A percentile compares a stretch with the other conserved stretches of the same genome.
These are phyloP conservation scores for Subacronicta megacephala DNA, from an alignment of 2,888 invertebrate species.

Conservation along the genomic window DNA sequence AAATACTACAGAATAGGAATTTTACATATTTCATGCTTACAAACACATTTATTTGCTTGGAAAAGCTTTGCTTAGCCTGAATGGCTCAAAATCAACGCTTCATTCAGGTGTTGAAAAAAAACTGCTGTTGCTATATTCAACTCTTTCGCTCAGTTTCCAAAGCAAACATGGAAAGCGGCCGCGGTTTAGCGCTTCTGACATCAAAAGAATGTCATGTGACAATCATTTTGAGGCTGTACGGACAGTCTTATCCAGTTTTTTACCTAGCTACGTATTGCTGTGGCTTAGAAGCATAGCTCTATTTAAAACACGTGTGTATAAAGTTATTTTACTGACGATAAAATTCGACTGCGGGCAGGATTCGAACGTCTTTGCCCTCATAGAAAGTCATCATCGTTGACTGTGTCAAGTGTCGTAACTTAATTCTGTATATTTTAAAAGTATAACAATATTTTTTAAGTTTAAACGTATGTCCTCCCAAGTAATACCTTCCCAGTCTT, in stretches of 20 bases:
- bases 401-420: conserved; percentile 92
- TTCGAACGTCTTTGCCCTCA: too few relatives aligned
- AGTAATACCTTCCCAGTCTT: conserved; percentile 83
- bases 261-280: too few relatives aligned
- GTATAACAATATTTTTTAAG: conserved; percentile 85
- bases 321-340: too few relatives aligned
- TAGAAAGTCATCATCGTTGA: conserved; percentile 93
- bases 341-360: too few relatives aligned
- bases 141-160: conserved; percentile 27
- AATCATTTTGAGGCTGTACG: not conserved
- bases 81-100: conserved; percentile 41
- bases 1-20: too few relatives aligned
- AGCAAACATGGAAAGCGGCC: conserved; percentile 43
- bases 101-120: conserved; percentile 47
- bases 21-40: not conserved
- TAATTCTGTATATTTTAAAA: conserved; percentile 75
- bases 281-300: too few relatives aligned
- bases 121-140: conserved; percentile 34
- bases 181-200: conserved; percentile 45
- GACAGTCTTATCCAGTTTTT: conserved; percentile 33
- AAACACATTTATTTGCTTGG: conserved; percentile 15
- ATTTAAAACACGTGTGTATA: too few relatives aligned
- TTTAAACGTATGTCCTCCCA: conserved; percentile 84
- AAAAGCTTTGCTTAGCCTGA: conserved; percentile 28
- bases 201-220: conserved; percentile 46